Percentiles rank a stretch among this genome's conserved stretches.
phyloP scores from a whole-genome alignment of 2,797 vertebrate genomes.

The Artibeus lituratus region DNA sequence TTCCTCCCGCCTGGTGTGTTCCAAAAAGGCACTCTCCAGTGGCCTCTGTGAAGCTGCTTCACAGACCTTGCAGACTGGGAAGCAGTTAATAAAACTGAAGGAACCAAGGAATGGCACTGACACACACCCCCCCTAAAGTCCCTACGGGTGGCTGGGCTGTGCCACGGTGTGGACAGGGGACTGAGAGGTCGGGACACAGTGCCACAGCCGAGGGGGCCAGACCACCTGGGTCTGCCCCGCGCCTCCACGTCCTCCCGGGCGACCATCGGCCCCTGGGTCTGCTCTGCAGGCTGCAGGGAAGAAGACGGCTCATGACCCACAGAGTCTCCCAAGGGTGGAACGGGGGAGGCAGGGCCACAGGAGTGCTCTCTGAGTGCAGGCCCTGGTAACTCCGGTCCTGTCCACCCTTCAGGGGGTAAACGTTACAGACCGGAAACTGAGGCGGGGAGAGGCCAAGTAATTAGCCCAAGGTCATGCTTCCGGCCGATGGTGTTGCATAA shows the following conservation, averaged over 20 bases:
- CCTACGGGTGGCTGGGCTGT: neutral
- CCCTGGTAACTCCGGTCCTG: fast-evolving
- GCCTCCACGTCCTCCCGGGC: fast-evolving
- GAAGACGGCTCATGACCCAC: neutral
- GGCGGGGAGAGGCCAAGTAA: neutral
- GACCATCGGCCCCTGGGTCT: neutral
- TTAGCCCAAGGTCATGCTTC: neutral
- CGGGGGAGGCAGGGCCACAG: neutral
- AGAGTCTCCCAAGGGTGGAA: fast-evolving
- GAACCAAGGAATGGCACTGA: neutral
- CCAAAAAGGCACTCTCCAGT: neutral
- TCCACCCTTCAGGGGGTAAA: fast-evolving
- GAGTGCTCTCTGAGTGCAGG: fast-evolving
- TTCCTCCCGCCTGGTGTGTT: neutral
- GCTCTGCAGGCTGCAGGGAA: neutral
- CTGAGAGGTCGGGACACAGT: neutral
- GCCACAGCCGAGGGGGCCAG: neutral
- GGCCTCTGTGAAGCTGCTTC: neutral
- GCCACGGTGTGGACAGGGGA: fast-evolving
- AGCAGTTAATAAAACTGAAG: neutral
- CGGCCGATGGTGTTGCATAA: neutral
- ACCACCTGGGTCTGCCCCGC: neutral
- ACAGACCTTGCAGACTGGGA: neutral
- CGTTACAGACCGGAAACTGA: neutral
- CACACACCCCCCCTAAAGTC: fast-evolving